A percentile compares a stretch with the other conserved stretches of the same genome.
These are phyloP conservation scores for Stenurella melanura DNA, from an alignment of 2,888 invertebrate genomes.

Conservation along the genomic window DNA sequence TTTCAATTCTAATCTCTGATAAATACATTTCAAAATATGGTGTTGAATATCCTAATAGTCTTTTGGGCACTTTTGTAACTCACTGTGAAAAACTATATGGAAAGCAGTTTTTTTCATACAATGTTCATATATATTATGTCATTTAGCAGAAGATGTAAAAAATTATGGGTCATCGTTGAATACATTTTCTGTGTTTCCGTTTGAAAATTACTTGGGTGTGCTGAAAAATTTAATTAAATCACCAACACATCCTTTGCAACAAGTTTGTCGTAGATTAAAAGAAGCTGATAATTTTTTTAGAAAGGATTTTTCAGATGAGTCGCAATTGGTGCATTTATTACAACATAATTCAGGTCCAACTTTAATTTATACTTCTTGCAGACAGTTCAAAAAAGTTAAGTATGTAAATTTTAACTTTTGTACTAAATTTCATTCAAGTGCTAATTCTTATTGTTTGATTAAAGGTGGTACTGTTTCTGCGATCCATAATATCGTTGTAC, in stretches of 20 bases:
- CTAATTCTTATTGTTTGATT: slow-evolving; percentile 14
- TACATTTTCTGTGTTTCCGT: slow-evolving; percentile 18
- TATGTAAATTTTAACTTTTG: not conserved
- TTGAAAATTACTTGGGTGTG: slow-evolving; percentile 21
- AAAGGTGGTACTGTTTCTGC: slow-evolving; percentile 2
- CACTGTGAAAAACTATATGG: slow-evolving; percentile 23
- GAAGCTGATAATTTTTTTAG: not conserved
- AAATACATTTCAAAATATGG: slow-evolving; percentile 16
- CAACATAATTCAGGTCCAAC: slow-evolving; percentile 19
- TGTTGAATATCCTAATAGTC: slow-evolving; percentile 1
- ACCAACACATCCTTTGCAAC: slow-evolving; percentile 5
- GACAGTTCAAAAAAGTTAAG: slow-evolving; percentile 11
- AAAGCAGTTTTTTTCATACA: slow-evolving; percentile 18
- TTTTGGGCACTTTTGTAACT: not conserved
- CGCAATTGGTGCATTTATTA: slow-evolving; percentile 1
- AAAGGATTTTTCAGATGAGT: not conserved
- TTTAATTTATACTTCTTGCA: not conserved
- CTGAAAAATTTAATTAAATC: slow-evolving; percentile 13
- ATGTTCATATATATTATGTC: slow-evolving; percentile 22
- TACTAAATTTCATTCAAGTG: slow-evolving; percentile 7
- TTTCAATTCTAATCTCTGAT: slow-evolving; percentile 36
- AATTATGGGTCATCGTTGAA: slow-evolving; percentile 18
- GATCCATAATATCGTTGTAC: slow-evolving; percentile 14
- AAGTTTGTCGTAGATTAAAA: slow-evolving; percentile 10
- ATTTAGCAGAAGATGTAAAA: slow-evolving; percentile 14